Evolutionary conservation across 2,888 invertebrate species (phyloP).

Genomic region (Drosophila recens): DNA sequence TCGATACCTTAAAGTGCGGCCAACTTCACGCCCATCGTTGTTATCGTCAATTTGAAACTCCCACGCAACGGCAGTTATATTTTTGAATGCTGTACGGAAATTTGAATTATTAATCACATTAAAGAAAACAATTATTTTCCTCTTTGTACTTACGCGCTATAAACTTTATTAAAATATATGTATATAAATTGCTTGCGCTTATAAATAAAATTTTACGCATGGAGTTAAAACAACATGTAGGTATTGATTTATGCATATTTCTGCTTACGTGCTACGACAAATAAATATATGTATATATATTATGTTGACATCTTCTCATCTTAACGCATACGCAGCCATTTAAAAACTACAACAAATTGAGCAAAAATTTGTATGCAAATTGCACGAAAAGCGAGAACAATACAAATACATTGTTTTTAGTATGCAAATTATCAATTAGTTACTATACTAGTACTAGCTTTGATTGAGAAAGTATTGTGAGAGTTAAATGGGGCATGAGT

Average conservation of each 20-base stretch:
- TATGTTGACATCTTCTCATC: conserved; percentile 31
- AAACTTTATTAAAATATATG: conserved; percentile 79
- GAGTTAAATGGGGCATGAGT: conserved; percentile 40
- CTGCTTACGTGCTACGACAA: conserved; percentile 59
- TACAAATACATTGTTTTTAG: conserved; percentile 58
- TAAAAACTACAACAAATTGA: conserved; percentile 70
- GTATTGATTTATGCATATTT: conserved; percentile 42
- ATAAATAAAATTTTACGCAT: conserved; percentile 68
- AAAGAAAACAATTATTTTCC: not conserved
- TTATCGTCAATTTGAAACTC: conserved; percentile 2
- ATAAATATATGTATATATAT: conserved; percentile 63
- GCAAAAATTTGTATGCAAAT: conserved; percentile 65
- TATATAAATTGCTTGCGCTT: conserved; percentile 75
- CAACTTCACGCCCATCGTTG: too few relatives aligned
- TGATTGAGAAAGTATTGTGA: conserved; percentile 71
- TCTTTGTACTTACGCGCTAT: conserved; percentile 61
- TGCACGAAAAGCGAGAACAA: conserved; percentile 67
- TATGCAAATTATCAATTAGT: conserved; percentile 47
- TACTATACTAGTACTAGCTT: conserved; percentile 52
- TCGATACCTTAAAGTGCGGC: not conserved
- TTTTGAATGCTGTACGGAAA: not conserved
- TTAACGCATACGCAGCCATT: conserved; percentile 23
- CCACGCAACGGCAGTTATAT: not conserved
- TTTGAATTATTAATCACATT: not conserved
- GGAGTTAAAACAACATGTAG: conserved; percentile 68